A percentile compares a stretch with the other conserved stretches of the same genome.
phyloP scores from a whole-genome alignment of 2,888 invertebrate species.

The Nymphalis urticae region DNA sequence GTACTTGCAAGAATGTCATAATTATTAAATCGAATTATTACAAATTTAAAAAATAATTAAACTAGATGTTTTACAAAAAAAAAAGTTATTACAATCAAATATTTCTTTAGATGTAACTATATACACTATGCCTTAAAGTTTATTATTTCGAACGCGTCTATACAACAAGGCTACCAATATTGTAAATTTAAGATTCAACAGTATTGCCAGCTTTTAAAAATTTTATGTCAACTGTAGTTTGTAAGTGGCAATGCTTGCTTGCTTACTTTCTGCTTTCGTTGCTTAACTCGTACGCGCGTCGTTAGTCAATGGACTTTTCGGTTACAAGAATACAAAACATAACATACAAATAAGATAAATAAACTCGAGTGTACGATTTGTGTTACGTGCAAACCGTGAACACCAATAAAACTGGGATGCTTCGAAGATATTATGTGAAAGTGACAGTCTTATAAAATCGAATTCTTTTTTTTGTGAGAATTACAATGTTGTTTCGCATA shows the following conservation, averaged over 20 bases:
- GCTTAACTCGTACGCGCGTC: constrained; percentile 70
- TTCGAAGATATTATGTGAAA: constrained; percentile 64
- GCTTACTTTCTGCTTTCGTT: constrained; percentile 74
- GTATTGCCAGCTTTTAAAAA: constrained; percentile 57
- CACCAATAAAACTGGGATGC: constrained; percentile 55
- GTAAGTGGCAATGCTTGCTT: constrained; percentile 51
- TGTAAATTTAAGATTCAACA: constrained; percentile 27
- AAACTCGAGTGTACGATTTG: constrained; percentile 34
- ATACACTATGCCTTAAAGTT: not conserved
- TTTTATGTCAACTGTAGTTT: constrained; percentile 67
- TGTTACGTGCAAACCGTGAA: constrained; percentile 41
- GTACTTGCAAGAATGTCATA: too few species aligned
- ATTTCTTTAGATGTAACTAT: too few species aligned
- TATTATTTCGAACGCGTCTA: constrained; percentile 51
- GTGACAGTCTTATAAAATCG: constrained; percentile 70
- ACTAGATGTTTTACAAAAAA: too few species aligned
- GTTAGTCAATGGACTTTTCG: constrained; percentile 67
- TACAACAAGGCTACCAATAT: constrained; percentile 49
- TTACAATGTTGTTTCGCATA: constrained; percentile 70
- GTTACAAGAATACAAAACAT: constrained; percentile 59
- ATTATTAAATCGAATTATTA: too few species aligned
- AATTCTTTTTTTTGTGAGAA: constrained; percentile 59
- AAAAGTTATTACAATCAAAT: too few species aligned
- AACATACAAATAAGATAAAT: constrained; percentile 58
- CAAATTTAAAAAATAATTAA: too few species aligned